Base-by-base conservation (phyloP, 1,140 invertebrate species). In the Trypoxylus dichotomus region DNA sequence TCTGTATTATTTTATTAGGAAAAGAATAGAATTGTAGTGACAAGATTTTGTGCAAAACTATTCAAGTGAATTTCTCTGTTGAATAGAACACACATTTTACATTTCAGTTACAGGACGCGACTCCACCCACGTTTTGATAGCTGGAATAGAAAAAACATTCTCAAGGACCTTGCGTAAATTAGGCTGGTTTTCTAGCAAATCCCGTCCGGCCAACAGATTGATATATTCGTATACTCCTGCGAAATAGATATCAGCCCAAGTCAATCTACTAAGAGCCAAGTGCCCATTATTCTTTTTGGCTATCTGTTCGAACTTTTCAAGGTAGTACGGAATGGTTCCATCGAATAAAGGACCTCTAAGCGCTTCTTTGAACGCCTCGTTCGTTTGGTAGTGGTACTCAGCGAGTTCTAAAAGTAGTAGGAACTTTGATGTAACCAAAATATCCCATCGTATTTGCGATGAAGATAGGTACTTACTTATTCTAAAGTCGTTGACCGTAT, bases 161-260 rank as follows among this genome's bases (percentile, higher is more conserved):
- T 89, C 86, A 1, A 85, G 85, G 2, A 91, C 82, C 11, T 84
- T 84, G 77, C 89, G 88, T 74, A 92, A 78, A 78, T 88, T 88
- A 3, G 90, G 88, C 79, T 90, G 89, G 2, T 89, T 89, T 21
- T 89, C 89, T 43, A 90, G 81, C 0, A 92, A 83, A 76, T 91
- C 87, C 10, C 85, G 85, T 74, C 88, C 87, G 3, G 87, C 83
- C 87, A 91, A 89, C 75, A 83, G 86, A 80, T 89, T 90, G 79
- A 92, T 76, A 79, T 91, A 91, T 79, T 92, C 90, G 74, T 91
- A 83, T 60, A 91, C 81, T 47, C 85, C 89, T 29, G 90, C 89
- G 78, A 92, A 90, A 80, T 86, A 86, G 6, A 92, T 78, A 84
- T 92, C 92, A 27, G 90, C 91, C 90, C 90, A 91, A 7, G 90